Base-by-base conservation (phyloP, 2,113 vertebrate genomes). In the Mastomys natalensis region DNA sequence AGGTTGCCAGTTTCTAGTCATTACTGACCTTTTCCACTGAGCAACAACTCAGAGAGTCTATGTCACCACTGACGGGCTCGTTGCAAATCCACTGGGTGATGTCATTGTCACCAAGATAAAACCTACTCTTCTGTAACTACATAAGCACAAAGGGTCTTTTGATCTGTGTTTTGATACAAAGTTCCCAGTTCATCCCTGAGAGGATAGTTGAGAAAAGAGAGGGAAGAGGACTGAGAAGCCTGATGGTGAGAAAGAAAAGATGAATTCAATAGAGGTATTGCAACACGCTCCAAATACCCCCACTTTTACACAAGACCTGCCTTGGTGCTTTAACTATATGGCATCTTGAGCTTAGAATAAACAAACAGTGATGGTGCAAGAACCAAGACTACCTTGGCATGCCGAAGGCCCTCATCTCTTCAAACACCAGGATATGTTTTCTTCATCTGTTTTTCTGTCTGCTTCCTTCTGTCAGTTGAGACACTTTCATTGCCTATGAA, bases 401-500 rank as follows among this genome's bases (percentile, higher is more conserved):
- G 72, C 7, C 60, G 62, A 78, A 94, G n/a, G 53, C 5, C 31
- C 37, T 51, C 74, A 34, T 60, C 40, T 73, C 74, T 93, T 96
- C 80, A 62, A 92, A 97, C 80, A 2, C n/a, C 31, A 24, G 53
- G 48, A 81, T 68, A 21, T 29, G 40, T 55, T 86, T 96, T 77
- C 82, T 62, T 74, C 45, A 62, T 87, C 58, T 31, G 9, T 22
- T 80, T 95, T 95, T 24, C 37, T 73, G 8, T 92, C 92, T 93
- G 19, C 53, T 95, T 95, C 16, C 51, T 88, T 95, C 73, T 81
- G 40, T 81, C 53, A 96, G 37, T 95, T 72, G 74, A 97, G 58
- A 82, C 3, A 80, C 17, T 94, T 90, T 91, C 55, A 73, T 21
- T 93, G 72, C 64, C 87, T 94, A 86, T 93, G 53, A 98, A 97